Percentiles rank a stretch among this genome's conserved stretches.
These are phyloP conservation scores for Eueremaeus valkanovi DNA, from an alignment of 2,888 invertebrate species.

Conservation along the genomic window DNA sequence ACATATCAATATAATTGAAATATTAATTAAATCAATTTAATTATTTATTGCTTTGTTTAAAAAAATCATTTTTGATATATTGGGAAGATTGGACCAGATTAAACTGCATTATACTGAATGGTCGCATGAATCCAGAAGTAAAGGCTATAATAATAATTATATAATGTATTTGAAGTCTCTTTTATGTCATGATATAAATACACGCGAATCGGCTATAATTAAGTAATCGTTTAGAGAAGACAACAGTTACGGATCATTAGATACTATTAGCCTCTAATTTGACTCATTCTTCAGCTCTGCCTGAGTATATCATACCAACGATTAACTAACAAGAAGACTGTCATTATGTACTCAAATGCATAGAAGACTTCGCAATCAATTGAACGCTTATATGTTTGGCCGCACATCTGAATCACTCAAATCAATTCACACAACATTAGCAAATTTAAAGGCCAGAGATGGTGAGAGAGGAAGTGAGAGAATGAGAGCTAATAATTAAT, in stretches of 20 bases:
- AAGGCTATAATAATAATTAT: neutral
- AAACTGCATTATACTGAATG: too few relatives aligned
- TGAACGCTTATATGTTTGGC: neutral
- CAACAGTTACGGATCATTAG: neutral
- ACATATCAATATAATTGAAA: neutral
- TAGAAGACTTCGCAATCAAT: neutral
- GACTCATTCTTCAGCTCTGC: neutral
- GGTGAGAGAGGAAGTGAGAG: neutral
- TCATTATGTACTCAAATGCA: slow-evolving; percentile 12
- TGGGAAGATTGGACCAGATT: too few relatives aligned
- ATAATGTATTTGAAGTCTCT: neutral
- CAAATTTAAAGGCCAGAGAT: neutral
- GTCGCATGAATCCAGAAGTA: neutral
- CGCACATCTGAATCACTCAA: too few relatives aligned
- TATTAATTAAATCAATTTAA: too few relatives aligned
- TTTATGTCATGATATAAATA: neutral
- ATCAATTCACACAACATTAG: too few relatives aligned
- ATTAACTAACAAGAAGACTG: neutral
- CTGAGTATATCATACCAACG: neutral
- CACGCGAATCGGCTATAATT: slow-evolving; percentile 5
- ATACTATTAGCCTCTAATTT: slow-evolving; percentile 3
- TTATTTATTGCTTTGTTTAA: too few relatives aligned
- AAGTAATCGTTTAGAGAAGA: neutral
- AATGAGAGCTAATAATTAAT: too few relatives aligned
- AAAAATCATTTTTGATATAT: too few relatives aligned